These are phyloP conservation scores for Dynastes grantii DNA, from an alignment of 2,888 invertebrate genomes.

Conservation along the genomic window DNA sequence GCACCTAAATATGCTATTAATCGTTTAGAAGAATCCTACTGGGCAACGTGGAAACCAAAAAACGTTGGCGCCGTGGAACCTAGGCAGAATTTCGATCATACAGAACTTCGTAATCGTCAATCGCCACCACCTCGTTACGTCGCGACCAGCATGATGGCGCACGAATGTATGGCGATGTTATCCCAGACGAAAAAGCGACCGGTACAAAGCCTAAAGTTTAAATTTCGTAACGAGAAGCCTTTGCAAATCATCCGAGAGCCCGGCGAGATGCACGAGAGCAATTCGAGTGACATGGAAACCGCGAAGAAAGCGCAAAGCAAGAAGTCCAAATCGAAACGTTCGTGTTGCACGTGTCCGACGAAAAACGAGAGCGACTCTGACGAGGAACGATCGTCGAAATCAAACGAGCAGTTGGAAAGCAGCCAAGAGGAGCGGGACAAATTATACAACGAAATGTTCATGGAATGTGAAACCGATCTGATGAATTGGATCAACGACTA, in stretches of 20 bases:
- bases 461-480: slow-evolving; percentile 36
- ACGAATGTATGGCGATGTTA: slow-evolving; percentile 28
- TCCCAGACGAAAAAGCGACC: slow-evolving; percentile 3
- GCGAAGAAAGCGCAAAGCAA: background rate
- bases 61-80: slow-evolving; percentile 40
- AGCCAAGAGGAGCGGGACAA: slow-evolving; percentile 27
- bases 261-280: slow-evolving; percentile 34
- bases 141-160: slow-evolving; percentile 15
- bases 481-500: slow-evolving; percentile 38
- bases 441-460: slow-evolving; percentile 35
- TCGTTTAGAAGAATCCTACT: slow-evolving; percentile 66
- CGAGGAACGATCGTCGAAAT: slow-evolving; percentile 20
- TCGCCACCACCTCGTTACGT: background rate
- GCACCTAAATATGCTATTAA: background rate
- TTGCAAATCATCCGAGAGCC: slow-evolving; percentile 48
- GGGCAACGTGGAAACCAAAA: slow-evolving; percentile 68
- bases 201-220: background rate
- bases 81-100: background rate
- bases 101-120: background rate
- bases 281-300: slow-evolving; percentile 43
- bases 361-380: background rate
- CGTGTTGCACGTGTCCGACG: slow-evolving; percentile 29
- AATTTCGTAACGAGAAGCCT: slow-evolving; percentile 32
- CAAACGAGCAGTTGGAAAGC: slow-evolving; percentile 20
- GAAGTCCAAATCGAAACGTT: slow-evolving; percentile 16